These are phyloP conservation scores for Loripinus fragilis DNA, from an alignment of 2,888 invertebrate genomes.

Conservation along the genomic window DNA sequence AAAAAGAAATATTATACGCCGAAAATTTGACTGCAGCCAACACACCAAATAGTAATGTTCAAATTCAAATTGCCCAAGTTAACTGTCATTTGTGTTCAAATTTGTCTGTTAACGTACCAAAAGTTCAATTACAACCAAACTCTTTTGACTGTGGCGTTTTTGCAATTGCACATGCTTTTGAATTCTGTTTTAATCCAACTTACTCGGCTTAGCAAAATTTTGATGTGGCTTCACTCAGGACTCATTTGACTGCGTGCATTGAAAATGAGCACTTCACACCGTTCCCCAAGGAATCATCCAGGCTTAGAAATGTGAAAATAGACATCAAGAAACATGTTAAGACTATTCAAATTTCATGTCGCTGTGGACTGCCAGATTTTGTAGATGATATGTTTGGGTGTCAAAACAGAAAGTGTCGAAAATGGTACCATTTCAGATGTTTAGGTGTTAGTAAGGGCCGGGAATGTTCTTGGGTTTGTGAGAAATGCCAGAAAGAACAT, in stretches of 20 bases:
- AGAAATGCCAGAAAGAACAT: not conserved
- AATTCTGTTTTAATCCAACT: slow-evolving; percentile 6
- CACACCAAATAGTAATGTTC: slow-evolving; percentile 11
- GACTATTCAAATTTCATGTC: not conserved
- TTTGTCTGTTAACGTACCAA: not conserved
- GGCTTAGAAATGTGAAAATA: slow-evolving; percentile 1
- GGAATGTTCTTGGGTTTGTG: slow-evolving; percentile 9
- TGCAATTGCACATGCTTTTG: slow-evolving; percentile 6
- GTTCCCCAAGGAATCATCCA: slow-evolving; percentile 2
- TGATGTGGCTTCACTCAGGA: not conserved
- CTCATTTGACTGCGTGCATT: not conserved
- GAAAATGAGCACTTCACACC: slow-evolving; percentile 8
- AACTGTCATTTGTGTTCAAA: not conserved
- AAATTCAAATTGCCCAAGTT: slow-evolving; percentile 11
- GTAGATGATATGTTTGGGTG: slow-evolving; percentile 8
- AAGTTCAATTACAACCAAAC: slow-evolving; percentile 3
- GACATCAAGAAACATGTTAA: slow-evolving; percentile 6
- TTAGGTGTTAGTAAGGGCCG: not conserved
- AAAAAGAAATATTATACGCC: not conserved
- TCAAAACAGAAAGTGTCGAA: slow-evolving; percentile 13
- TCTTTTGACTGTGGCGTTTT: slow-evolving; percentile 2
- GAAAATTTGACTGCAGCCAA: not conserved
- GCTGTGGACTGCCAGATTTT: slow-evolving; percentile 12
- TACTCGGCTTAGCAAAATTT: slow-evolving; percentile 2
- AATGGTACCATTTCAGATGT: slow-evolving; percentile 11